Conservation (phyloP, 2,113 vertebrate genomes). For the Blennius ocellaris region DNA sequence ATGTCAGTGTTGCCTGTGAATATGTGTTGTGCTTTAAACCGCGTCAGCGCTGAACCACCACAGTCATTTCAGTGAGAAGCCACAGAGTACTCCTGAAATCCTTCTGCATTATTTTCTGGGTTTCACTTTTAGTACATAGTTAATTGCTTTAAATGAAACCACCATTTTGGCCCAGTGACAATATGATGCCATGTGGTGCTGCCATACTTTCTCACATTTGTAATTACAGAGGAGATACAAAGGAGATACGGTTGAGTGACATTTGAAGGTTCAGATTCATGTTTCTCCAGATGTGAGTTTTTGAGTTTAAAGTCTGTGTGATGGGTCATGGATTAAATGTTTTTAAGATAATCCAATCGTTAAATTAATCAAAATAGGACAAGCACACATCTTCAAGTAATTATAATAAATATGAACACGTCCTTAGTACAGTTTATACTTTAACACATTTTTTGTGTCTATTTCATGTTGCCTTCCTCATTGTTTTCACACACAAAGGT, state of each 20-base stretch:
- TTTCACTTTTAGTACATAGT: neutral
- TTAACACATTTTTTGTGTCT: too few relatives aligned
- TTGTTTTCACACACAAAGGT: neutral
- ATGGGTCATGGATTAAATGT: neutral
- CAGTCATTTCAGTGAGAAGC: neutral
- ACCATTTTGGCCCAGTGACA: neutral
- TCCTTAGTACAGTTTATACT: neutral
- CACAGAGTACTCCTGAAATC: neutral
- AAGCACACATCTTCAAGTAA: neutral
- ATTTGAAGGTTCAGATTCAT: slow-evolving; percentile 3
- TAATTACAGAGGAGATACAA: slow-evolving; percentile 14
- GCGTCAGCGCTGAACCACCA: neutral
- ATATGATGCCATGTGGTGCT: too few relatives aligned
- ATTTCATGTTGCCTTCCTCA: neutral
- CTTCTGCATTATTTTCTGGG: neutral
- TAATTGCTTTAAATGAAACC: too few relatives aligned
- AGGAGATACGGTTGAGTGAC: neutral
- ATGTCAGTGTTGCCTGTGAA: slow-evolving; percentile 76
- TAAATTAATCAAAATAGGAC: too few relatives aligned
- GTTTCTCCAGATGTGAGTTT: neutral
- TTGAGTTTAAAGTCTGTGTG: neutral
- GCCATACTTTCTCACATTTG: neutral
- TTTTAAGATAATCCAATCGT: too few relatives aligned
- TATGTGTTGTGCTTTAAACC: neutral
- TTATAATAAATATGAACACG: neutral